These are phyloP conservation scores for Halichondria panicea DNA, from an alignment of 37 sponge, comb jelly and placozoan species.

Conservation along the genomic window DNA sequence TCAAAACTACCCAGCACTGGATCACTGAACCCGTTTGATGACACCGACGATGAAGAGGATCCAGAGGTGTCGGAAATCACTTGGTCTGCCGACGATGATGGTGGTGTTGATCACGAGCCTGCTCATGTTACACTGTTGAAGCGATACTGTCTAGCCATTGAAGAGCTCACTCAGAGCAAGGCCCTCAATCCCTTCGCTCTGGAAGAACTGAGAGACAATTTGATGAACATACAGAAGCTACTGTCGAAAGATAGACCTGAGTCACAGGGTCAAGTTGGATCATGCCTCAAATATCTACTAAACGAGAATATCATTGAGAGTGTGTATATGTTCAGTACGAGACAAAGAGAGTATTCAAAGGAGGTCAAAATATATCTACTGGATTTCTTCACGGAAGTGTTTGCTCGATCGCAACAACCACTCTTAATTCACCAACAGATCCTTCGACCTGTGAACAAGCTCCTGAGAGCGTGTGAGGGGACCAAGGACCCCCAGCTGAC, in stretches of 20 bases:
- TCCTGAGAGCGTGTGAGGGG: constrained; percentile 65
- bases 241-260: constrained; percentile 34
- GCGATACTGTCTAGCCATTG: constrained; percentile 48
- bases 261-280: constrained; percentile 17
- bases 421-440: constrained; percentile 76
- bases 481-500: constrained; percentile 27
- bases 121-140: constrained; percentile 12
- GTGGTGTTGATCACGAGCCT: neutral
- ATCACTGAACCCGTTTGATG: constrained; percentile 70
- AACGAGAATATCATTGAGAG: constrained; percentile 58
- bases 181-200: constrained; percentile 64
- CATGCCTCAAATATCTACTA: constrained; percentile 47
- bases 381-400: constrained; percentile 49
- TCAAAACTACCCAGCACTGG: too few species aligned
- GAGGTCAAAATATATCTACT: constrained; percentile 58
- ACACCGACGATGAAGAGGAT: constrained; percentile 40
- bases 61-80: neutral
- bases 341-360: constrained; percentile 23
- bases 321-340: constrained; percentile 41
- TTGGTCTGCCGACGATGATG: neutral
- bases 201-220: constrained; percentile 47
- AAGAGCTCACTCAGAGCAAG: constrained; percentile 5
- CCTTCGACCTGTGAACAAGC: constrained; percentile 71
- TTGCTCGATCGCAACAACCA: constrained; percentile 45
- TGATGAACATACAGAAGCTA: constrained; percentile 35